Percentiles rank a stretch among this genome's conserved stretches.
These are phyloP conservation scores for Conchocele bisecta DNA, from an alignment of 2,888 invertebrate species.

Conservation along the genomic window DNA sequence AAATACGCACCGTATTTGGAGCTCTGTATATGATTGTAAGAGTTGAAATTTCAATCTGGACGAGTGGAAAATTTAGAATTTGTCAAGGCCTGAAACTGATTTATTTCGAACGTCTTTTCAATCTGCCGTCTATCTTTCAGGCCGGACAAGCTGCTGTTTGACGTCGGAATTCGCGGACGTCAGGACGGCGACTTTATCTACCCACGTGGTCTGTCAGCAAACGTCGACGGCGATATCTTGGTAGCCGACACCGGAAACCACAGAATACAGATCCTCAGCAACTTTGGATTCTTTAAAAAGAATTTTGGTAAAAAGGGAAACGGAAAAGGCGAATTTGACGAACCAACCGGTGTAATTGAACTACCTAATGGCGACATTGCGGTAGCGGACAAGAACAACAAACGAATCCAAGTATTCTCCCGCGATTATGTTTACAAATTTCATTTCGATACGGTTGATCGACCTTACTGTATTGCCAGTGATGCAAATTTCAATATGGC, in stretches of 20 bases:
- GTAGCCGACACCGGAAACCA: conserved; percentile 79
- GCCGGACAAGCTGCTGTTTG: conserved; percentile 76
- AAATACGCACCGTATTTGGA: no score
- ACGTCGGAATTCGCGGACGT: conserved; percentile 69
- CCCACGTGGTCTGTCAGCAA: conserved; percentile 74
- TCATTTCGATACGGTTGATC: conserved; percentile 60
- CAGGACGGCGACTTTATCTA: conserved; percentile 74
- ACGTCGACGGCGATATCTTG: conserved; percentile 69
- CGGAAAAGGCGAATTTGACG: conserved; percentile 72
- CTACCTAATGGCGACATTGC: conserved; percentile 76
- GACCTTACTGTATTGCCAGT: conserved; percentile 72
- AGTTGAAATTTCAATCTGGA: no score
- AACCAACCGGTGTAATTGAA: conserved; percentile 75
- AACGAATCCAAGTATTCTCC: conserved; percentile 73
- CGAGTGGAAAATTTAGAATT: no score
- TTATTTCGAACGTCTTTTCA: no score
- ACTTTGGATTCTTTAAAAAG: conserved; percentile 70
- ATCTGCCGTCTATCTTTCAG: conserved; percentile 60
- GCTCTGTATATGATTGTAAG: no score
- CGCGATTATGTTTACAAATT: conserved; percentile 67
- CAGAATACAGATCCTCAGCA: conserved; percentile 75
- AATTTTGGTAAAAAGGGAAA: conserved; percentile 71
- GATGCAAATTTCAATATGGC: conserved; percentile 72
- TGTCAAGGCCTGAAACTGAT: no score
- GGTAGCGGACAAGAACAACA: conserved; percentile 78